Conservation (phyloP, 2,888 invertebrate genomes). For the Sinelater perroti region DNA sequence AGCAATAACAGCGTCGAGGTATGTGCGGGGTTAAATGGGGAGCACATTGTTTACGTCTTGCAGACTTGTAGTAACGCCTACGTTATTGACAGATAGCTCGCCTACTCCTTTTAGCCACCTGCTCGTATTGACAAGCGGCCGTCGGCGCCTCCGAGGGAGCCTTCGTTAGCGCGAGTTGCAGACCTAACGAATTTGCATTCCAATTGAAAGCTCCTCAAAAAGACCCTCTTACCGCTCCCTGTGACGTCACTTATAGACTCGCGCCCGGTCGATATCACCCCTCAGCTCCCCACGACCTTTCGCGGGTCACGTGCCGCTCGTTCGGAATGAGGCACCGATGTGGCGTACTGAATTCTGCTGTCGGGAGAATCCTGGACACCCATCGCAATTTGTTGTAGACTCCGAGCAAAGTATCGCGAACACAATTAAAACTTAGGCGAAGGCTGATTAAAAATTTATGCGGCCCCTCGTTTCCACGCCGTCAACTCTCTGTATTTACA, state of each 20-base stretch:
- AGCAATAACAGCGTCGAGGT: conserved; percentile 57
- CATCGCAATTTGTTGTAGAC: not conserved
- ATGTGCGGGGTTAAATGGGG: conserved; percentile 28
- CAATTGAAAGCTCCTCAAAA: not conserved
- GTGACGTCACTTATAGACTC: conserved; percentile 43
- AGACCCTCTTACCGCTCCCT: conserved; percentile 33
- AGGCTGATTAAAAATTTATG: conserved; percentile 6
- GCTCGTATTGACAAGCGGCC: no score
- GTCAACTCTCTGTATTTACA: conserved; percentile 5
- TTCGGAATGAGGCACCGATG: conserved; percentile 29
- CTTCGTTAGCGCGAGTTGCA: no score
- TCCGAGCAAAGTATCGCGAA: conserved; percentile 5
- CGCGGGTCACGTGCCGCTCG: conserved; percentile 39
- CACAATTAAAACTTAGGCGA: conserved; percentile 21
- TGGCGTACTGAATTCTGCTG: conserved; percentile 3
- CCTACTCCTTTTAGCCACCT: no score
- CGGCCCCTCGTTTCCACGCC: conserved; percentile 2
- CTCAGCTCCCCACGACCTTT: conserved; percentile 39
- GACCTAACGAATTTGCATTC: not conserved
- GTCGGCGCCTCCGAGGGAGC: no score
- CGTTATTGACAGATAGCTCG: conserved; percentile 1
- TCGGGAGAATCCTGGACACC: not conserved
- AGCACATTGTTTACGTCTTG: conserved; percentile 38
- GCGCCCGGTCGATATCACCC: conserved; percentile 42
- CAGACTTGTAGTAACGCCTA: conserved; percentile 25